Evolutionary conservation across 1,140 invertebrate genomes (phyloP), one percentile per base, ranked within the genome.

Genomic region (Steinernema feltiae): DNA sequence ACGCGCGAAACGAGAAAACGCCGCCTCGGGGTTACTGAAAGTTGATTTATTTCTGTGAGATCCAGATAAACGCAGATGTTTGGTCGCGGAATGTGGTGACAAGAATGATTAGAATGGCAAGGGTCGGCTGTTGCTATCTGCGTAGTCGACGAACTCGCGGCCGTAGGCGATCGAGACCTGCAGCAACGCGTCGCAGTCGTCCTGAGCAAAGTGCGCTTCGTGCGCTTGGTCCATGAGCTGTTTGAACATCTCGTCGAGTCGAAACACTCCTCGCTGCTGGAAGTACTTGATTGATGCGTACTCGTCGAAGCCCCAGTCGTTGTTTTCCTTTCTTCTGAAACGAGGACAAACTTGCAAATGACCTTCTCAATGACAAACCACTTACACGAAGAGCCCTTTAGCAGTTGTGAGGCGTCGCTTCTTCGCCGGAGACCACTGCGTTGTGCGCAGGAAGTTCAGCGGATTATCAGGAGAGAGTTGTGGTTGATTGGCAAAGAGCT

Each of bases 351-450:
- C 41, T 15, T 31, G 76, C 29, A 18, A 30, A 15, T 35, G 1
- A 74, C n/a, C 17, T 32, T 31, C 15, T 76, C 29, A 77, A 78
- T 15, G 12, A 15, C 3, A 12, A 27, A 27, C 53, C 15, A 78
- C 76, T 78, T 46, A 77, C 76, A 29, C 27, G 31, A 77, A 77
- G 21, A 78, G 48, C 1, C 70, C 69, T 30, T 27, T 15, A 74
- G 29, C 53, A 21, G 2, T 21, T 15, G 53, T 30, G 29, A 77
- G 32, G 12, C 76, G 32, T 17, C 30, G n/a, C 21, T 27, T 70
- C 35, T 79, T 79, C n/a, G 78, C 78, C 24, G 78, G 78, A 30
- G 76, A 78, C 78, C 78, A 79, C 30, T 78, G 27, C n/a, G 21
- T 31, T 21, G 46, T 75, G 3, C 69, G 27, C 76, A 78, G 79